phyloP scores from a whole-genome alignment of 92 coral and sea anemone species.

The Siderastrea radians region DNA sequence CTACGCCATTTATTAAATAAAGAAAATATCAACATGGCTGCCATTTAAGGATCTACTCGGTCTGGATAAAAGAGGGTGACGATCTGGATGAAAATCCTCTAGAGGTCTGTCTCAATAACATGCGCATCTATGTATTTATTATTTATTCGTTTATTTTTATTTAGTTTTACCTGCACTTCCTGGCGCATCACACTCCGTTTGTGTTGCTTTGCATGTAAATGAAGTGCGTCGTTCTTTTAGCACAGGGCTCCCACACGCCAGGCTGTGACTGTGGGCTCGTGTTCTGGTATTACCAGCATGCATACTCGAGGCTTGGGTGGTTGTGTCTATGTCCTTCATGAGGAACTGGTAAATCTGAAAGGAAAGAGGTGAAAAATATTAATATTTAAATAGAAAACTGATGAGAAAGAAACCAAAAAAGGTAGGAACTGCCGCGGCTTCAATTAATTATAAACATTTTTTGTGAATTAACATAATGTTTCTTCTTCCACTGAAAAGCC shows the following conservation, averaged over 20 bases:
- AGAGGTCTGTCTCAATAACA: too few species aligned
- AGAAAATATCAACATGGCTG: neutral
- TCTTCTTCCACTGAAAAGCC: too few species aligned
- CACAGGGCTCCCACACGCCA: constrained; percentile 26
- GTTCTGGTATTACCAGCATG: constrained; percentile 18
- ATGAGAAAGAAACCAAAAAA: neutral
- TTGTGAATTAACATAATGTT: too few species aligned
- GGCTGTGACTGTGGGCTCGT: constrained; percentile 30
- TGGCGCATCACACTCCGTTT: constrained; percentile 35
- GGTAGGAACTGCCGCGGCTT: too few species aligned
- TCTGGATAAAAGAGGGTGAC: too few species aligned
- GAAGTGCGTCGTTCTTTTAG: constrained; percentile 22
- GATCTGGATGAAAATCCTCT: too few species aligned
- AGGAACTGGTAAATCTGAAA: constrained; percentile 52
- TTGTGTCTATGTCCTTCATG: constrained; percentile 23
- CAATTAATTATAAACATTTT: too few species aligned
- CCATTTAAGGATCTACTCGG: too few species aligned
- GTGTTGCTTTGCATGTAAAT: constrained; percentile 36
- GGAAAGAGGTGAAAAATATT: neutral
- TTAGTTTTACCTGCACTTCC: constrained; percentile 40
- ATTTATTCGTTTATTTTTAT: too few species aligned
- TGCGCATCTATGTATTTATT: too few species aligned
- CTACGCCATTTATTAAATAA: neutral
- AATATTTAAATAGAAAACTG: neutral
- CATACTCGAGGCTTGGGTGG: constrained; percentile 31